These are phyloP conservation scores for Acropora tenuis DNA, from an alignment of 64 coral and sea anemone species.

Conservation along the genomic window DNA sequence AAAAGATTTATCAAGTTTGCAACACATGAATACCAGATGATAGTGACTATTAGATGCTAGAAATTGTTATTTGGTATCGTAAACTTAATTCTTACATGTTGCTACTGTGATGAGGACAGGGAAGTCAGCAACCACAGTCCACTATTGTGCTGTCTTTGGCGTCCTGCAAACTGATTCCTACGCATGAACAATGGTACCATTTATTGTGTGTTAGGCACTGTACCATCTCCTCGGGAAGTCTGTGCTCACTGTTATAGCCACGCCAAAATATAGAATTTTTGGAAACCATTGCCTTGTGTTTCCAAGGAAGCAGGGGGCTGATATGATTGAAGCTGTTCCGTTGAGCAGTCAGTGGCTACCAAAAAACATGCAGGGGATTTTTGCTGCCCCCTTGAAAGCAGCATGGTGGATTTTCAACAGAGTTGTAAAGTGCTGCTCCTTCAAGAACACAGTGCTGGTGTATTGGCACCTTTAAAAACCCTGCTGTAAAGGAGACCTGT, in stretches of 20 bases:
- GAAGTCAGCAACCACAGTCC: neutral
- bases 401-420: neutral
- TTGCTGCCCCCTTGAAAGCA: neutral
- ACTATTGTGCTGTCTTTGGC: neutral
- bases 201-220: neutral
- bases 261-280: neutral
- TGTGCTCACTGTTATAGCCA: neutral
- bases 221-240: neutral
- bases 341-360: neutral
- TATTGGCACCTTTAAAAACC: neutral
- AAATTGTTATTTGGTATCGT: neutral
- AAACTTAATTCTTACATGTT: neutral
- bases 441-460: neutral
- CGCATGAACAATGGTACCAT: neutral
- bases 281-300: neutral
- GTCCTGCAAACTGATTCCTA: neutral
- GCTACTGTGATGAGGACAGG: neutral
- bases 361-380: neutral
- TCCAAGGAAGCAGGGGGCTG: slow-evolving; percentile 7
- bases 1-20: no score
- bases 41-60: no score
- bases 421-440: neutral
- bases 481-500: slow-evolving; percentile 6
- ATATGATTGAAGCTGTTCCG: neutral
- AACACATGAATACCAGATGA: no score